Conservation (phyloP, 1,140 invertebrate genomes). For the Nixonia krombeini region DNA sequence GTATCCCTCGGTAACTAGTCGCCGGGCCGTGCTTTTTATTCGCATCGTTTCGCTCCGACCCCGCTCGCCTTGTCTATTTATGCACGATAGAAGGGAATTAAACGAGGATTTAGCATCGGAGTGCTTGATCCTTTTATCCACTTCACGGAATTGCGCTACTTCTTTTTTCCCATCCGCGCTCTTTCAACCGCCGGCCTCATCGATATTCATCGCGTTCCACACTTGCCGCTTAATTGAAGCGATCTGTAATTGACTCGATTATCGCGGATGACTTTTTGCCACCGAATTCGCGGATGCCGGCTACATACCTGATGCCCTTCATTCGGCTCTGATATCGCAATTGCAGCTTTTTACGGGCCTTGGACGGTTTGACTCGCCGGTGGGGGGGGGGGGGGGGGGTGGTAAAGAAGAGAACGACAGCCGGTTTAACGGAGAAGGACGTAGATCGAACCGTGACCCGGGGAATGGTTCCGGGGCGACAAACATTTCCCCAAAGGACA, state of each 20-base stretch:
- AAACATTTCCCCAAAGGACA: too few species aligned
- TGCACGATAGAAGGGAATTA: constrained; percentile 35
- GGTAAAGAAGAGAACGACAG: too few species aligned
- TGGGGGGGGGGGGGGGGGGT: too few species aligned
- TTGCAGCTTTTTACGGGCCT: too few species aligned
- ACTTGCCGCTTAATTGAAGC: constrained; percentile 20
- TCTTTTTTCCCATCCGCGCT: constrained; percentile 8
- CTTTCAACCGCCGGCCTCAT: neutral
- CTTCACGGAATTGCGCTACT: constrained; percentile 21
- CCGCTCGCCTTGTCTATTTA: constrained; percentile 38
- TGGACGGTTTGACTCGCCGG: too few species aligned
- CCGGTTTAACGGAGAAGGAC: too few species aligned
- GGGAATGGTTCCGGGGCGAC: too few species aligned
- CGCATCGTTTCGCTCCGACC: constrained; percentile 39
- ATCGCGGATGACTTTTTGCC: constrained; percentile 20
- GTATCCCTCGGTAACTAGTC: constrained; percentile 24
- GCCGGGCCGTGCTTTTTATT: constrained; percentile 24
- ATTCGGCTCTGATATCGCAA: too few species aligned
- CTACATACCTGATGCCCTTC: too few species aligned
- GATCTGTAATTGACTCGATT: constrained; percentile 8
- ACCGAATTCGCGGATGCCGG: too few species aligned
- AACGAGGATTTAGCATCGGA: constrained; percentile 34
- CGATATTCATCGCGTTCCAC: constrained; percentile 21
- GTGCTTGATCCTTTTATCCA: constrained; percentile 26
- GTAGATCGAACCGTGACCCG: too few species aligned